A percentile compares a stretch with the other conserved stretches of the same genome.
Evolutionary conservation across 1,140 invertebrate species (phyloP).

Genomic region (Subanguina moxae): DNA sequence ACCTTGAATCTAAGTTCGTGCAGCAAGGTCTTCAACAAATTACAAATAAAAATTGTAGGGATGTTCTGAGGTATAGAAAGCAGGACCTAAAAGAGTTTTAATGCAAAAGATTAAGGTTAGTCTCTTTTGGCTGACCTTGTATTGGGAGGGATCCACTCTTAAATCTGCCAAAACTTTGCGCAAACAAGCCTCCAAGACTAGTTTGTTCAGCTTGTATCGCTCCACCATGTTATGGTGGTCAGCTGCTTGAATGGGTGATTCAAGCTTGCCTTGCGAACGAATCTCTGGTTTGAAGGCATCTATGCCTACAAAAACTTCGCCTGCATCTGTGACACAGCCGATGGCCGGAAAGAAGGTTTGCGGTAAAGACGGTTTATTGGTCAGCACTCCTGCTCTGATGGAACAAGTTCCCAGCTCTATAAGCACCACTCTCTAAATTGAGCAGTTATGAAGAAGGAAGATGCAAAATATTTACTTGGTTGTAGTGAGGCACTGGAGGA

Average conservation of each 20-base stretch:
- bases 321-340: constrained; percentile 62
- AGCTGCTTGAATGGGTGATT: constrained; percentile 50
- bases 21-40: constrained; percentile 45
- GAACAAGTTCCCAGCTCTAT: constrained; percentile 67
- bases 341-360: constrained; percentile 66
- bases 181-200: constrained; percentile 46
- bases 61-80: constrained; percentile 57
- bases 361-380: constrained; percentile 64
- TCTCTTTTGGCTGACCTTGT: constrained; percentile 40
- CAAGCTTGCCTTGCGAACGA: constrained; percentile 29
- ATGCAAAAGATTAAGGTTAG: not conserved
- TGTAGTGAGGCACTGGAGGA: constrained; percentile 57
- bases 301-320: constrained; percentile 62
- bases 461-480: constrained; percentile 54
- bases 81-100: constrained; percentile 39
- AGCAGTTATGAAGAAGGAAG: constrained; percentile 29
- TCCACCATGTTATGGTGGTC: constrained; percentile 9
- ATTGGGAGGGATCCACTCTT: constrained; percentile 44
- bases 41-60: constrained; percentile 44
- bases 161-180: constrained; percentile 48
- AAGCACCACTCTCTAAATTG: constrained; percentile 61
- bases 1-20: constrained; percentile 53
- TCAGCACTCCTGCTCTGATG: constrained; percentile 66
- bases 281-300: constrained; percentile 64
- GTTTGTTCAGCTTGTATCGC: constrained; percentile 15